A percentile compares a stretch with the other conserved stretches of the same genome.
Evolutionary conservation across 2,797 vertebrate genomes (phyloP).

Genomic region (Clarias laeviceps): DNA sequence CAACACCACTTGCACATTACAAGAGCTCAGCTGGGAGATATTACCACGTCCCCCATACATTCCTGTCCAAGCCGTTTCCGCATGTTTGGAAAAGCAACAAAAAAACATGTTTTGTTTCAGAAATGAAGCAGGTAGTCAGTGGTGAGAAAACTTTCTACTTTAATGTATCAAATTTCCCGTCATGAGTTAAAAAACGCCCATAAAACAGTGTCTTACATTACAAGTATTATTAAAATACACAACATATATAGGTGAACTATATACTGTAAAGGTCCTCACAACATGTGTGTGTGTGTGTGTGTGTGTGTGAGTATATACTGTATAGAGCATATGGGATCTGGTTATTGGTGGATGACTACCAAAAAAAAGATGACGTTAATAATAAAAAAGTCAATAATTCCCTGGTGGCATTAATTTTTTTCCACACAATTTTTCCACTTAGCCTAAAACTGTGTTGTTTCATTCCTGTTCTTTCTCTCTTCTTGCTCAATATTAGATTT

Average conservation of each 20-base stretch:
- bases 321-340: too few species aligned
- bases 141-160: too few species aligned
- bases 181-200: background rate
- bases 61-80: too few species aligned
- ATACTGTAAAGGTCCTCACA: background rate
- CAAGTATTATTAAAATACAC: background rate
- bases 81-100: too few species aligned
- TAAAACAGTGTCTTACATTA: background rate
- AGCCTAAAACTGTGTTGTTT: conserved; percentile 20
- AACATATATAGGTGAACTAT: background rate
- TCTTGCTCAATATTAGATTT: conserved; percentile 44
- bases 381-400: background rate
- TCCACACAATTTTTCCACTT: conserved; percentile 4
- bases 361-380: background rate
- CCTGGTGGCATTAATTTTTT: background rate
- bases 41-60: too few species aligned
- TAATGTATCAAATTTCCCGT: too few species aligned
- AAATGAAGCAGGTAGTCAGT: too few species aligned
- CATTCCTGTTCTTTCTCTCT: conserved; percentile 35
- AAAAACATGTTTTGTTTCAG: too few species aligned
- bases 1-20: too few species aligned
- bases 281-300: background rate
- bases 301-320: background rate
- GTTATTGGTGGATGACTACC: background rate
- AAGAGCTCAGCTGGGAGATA: too few species aligned